These are phyloP conservation scores for Phainopepla nitens DNA, from an alignment of 2,113 vertebrate species.

Conservation along the genomic window DNA sequence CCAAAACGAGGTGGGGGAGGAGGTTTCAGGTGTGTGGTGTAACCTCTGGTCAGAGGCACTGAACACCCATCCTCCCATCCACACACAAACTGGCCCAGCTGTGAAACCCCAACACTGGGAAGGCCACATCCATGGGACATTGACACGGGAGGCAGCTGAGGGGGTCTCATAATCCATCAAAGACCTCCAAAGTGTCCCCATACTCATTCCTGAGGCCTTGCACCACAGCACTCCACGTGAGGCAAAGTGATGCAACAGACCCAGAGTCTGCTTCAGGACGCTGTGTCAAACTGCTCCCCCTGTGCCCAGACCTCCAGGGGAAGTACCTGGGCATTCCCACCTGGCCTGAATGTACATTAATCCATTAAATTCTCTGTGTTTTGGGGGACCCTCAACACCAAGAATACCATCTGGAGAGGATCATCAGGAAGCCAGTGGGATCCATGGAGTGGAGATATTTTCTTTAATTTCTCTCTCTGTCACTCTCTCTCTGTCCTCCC, in stretches of 20 bases:
- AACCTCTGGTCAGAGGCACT: not conserved
- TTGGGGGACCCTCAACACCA: not conserved
- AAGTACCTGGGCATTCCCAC: not conserved
- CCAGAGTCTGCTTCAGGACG: not conserved
- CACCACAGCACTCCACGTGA: not conserved
- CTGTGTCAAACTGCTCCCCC: too few relatives aligned
- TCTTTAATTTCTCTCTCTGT: too few relatives aligned
- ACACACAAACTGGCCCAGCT: not conserved
- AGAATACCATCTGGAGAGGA: not conserved
- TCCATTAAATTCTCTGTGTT: not conserved
- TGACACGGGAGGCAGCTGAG: not conserved
- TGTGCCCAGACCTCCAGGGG: too few relatives aligned
- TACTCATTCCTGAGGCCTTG: too few relatives aligned
- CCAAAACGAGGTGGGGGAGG: not conserved
- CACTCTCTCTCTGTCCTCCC: not conserved
- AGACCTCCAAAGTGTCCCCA: too few relatives aligned
- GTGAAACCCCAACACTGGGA: not conserved
- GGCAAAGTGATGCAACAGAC: not conserved
- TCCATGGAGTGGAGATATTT: not conserved
- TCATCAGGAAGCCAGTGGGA: not conserved
- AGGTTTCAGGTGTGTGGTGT: not conserved
- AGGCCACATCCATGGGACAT: too few relatives aligned
- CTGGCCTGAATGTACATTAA: not conserved
- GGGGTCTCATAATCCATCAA: not conserved
- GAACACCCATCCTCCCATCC: not conserved